Percentiles rank a stretch among this genome's conserved stretches.
These are phyloP conservation scores for Tethea ocularis DNA, from an alignment of 2,888 invertebrate species.

Conservation along the genomic window DNA sequence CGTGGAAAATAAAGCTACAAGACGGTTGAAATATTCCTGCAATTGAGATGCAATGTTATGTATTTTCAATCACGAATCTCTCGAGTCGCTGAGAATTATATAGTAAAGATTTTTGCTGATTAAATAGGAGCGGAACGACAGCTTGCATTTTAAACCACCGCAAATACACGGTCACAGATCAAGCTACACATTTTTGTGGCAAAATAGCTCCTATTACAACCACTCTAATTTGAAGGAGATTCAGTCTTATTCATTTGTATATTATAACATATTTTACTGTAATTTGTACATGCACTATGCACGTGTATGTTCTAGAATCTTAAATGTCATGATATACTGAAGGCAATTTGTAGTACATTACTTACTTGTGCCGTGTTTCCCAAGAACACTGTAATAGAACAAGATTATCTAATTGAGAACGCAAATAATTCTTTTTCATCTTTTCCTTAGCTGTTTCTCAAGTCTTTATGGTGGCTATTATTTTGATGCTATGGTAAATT, in stretches of 20 bases:
- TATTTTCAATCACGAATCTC: not conserved
- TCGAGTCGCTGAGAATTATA: not conserved
- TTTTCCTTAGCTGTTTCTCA: not conserved
- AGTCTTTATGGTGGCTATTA: too few relatives aligned
- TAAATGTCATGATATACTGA: slow-evolving; percentile 2
- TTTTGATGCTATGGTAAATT: too few relatives aligned
- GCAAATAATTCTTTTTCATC: not conserved
- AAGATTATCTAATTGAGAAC: not conserved
- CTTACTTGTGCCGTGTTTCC: not conserved
- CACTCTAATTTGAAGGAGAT: too few relatives aligned
- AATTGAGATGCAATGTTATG: not conserved
- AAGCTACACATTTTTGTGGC: too few relatives aligned
- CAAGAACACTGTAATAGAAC: not conserved
- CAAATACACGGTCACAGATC: too few relatives aligned
- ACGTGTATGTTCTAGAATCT: not conserved
- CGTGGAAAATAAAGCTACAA: not conserved
- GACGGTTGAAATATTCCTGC: not conserved
- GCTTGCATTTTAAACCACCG: not conserved
- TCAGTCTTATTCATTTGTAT: too few relatives aligned
- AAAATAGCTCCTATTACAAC: too few relatives aligned
- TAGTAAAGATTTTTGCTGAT: not conserved
- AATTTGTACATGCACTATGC: not conserved
- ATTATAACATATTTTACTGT: not conserved
- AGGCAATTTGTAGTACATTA: not conserved
- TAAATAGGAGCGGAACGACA: not conserved